phyloP scores from a whole-genome alignment of 2,113 vertebrate species.

The Formicarius rufipectus region DNA sequence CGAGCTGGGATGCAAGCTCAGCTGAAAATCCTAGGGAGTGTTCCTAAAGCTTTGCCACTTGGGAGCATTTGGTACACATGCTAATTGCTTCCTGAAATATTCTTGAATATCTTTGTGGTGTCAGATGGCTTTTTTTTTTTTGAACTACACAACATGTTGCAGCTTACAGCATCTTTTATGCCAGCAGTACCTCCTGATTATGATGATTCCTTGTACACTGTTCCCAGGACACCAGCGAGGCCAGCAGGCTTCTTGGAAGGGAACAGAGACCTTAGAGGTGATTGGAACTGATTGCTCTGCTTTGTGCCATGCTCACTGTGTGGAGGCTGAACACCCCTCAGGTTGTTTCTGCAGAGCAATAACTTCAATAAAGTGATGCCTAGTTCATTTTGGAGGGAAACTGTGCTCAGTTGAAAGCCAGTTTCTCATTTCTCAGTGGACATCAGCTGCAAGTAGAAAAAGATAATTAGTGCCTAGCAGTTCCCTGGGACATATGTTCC shows the following conservation, averaged over 20 bases:
- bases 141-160: neutral
- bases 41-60: neutral
- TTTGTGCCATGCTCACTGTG: neutral
- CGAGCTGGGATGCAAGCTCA: neutral
- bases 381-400: neutral
- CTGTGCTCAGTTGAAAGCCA: neutral
- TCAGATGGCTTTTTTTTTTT: neutral
- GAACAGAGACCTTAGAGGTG: neutral
- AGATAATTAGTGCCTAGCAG: neutral
- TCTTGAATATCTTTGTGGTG: neutral
- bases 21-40: neutral
- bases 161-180: neutral
- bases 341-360: neutral
- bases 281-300: neutral
- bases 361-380: neutral
- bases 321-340: neutral
- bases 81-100: neutral
- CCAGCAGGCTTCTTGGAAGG: neutral
- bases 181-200: neutral
- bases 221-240: neutral
- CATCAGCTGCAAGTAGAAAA: neutral
- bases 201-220: neutral
- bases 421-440: neutral
- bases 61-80: neutral
- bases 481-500: neutral